Evolutionary conservation across 2,113 vertebrate species (phyloP).

Genomic region (Pardalotus punctatus): DNA sequence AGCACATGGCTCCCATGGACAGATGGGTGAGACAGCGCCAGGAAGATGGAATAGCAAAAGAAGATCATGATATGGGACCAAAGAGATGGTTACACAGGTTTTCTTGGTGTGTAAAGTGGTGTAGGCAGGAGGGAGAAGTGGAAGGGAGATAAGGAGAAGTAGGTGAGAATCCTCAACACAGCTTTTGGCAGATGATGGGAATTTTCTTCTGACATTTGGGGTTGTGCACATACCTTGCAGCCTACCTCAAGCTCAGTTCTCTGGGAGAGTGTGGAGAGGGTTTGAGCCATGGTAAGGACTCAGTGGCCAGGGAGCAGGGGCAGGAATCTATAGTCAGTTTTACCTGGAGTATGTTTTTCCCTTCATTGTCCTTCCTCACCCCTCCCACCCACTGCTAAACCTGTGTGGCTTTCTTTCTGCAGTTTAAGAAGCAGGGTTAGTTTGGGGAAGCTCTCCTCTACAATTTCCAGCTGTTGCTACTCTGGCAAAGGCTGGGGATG

Average conservation of each 20-base stretch:
- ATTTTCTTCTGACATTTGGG: rapidly evolving
- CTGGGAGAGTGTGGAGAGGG: neutral
- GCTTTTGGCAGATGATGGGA: neutral
- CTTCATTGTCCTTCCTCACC: neutral
- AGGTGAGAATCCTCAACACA: neutral
- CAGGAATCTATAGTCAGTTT: neutral
- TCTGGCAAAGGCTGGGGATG: neutral
- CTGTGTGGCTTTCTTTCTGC: neutral
- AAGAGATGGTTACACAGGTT: neutral
- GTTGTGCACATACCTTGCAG: rapidly evolving
- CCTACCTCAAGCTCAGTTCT: neutral
- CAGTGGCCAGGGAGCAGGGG: neutral
- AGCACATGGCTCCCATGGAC: rapidly evolving
- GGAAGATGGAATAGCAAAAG: rapidly evolving
- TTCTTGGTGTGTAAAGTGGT: rapidly evolving
- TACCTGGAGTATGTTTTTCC: neutral
- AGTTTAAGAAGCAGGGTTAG: neutral
- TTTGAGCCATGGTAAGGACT: neutral
- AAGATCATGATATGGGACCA: neutral
- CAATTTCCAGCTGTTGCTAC: neutral
- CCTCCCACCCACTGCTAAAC: neutral
- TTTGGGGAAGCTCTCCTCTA: neutral
- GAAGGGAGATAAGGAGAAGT: neutral
- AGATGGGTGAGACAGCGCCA: rapidly evolving
- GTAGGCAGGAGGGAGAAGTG: neutral